Conservation (phyloP, 2,888 invertebrate species). For the Trissoscelio sp. region DNA sequence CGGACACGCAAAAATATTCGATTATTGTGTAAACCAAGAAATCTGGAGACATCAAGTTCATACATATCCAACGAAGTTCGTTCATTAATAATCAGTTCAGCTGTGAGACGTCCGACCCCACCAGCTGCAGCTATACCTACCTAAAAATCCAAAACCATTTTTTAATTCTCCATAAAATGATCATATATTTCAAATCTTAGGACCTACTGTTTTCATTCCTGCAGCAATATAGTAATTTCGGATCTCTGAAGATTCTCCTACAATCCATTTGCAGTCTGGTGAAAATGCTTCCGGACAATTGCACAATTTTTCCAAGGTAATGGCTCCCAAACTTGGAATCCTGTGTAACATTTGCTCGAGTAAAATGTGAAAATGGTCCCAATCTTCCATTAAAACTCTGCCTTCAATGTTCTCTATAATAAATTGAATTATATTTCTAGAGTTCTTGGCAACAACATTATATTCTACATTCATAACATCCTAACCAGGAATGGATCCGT, state of each 20-base stretch:
- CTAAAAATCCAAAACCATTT: no score
- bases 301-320: slow-evolving; percentile 91
- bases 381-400: slow-evolving; percentile 92
- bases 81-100: slow-evolving; percentile 93
- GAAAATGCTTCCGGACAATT: slow-evolving; percentile 98
- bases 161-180: no score
- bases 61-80: slow-evolving; percentile 93
- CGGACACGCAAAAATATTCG: slow-evolving; percentile 95
- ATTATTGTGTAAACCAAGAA: slow-evolving; percentile 97
- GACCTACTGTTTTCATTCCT: slow-evolving; percentile 92
- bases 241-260: slow-evolving; percentile 97
- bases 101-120: slow-evolving; percentile 95
- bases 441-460: no score
- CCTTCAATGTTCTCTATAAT: slow-evolving; percentile 86
- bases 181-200: no score
- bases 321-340: slow-evolving; percentile 90
- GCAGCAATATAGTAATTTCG: slow-evolving; percentile 89
- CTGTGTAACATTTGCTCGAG: slow-evolving; percentile 93
- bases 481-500: slow-evolving; percentile 87
- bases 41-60: slow-evolving; percentile 94
- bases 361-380: slow-evolving; percentile 97
- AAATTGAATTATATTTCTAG: no score
- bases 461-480: no score
- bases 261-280: slow-evolving; percentile 97
- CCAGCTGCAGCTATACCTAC: slow-evolving; percentile 98